phyloP scores from a whole-genome alignment of 2,888 invertebrate genomes.

The Trypoxylon attenuatum region DNA sequence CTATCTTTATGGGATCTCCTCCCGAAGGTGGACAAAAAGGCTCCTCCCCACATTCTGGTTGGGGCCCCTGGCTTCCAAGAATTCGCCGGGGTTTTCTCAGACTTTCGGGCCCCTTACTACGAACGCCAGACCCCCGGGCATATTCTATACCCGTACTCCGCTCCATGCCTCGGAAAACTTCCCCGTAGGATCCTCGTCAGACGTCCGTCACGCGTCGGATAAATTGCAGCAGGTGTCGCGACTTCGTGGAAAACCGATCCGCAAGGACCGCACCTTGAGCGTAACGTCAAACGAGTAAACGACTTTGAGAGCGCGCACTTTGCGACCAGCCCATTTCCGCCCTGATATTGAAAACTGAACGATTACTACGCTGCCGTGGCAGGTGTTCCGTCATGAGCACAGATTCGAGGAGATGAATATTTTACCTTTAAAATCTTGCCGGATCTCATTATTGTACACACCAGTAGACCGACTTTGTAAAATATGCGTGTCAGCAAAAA shows the following conservation, averaged over 20 bases:
- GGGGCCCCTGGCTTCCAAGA: conserved; percentile 64
- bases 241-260: not conserved
- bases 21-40: conserved; percentile 51
- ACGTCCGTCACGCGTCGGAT: not conserved
- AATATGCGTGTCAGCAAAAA: too few species aligned
- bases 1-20: conserved; percentile 68
- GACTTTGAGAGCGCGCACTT: too few species aligned
- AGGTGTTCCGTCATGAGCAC: too few species aligned
- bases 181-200: not conserved
- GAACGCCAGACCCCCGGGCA: conserved; percentile 51
- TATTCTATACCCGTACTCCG: not conserved
- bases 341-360: too few species aligned
- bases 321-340: too few species aligned
- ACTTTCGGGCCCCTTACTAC: conserved; percentile 64
- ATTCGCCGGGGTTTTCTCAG: conserved; percentile 68
- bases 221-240: conserved; percentile 13
- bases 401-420: too few species aligned
- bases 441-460: too few species aligned
- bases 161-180: conserved; percentile 14
- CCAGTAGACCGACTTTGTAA: too few species aligned
- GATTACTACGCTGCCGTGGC: too few species aligned
- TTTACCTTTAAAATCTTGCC: too few species aligned
- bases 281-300: not conserved
- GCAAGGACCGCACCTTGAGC: not conserved
- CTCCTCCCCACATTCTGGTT: conserved; percentile 9